Evolutionary conservation across 2,888 invertebrate genomes (phyloP).

Genomic region (Leucoma salicis): DNA sequence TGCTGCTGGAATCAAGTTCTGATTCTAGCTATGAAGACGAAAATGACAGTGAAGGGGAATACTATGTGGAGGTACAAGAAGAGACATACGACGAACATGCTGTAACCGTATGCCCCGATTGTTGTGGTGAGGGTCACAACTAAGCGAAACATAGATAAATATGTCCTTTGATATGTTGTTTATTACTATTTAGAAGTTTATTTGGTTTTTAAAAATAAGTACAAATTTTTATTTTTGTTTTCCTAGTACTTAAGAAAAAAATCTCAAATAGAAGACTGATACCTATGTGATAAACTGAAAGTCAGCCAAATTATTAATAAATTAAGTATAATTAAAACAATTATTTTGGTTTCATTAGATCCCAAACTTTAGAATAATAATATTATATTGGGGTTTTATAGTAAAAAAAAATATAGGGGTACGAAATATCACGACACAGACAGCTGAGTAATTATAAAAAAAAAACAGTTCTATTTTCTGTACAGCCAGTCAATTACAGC

Average conservation of each 20-base stretch:
- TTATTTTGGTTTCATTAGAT: constrained; percentile 2
- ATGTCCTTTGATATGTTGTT: background rate
- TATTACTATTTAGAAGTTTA: background rate
- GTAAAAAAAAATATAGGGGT: background rate
- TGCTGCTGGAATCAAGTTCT: too few species aligned
- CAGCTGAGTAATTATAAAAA: too few species aligned
- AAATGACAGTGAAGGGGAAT: too few species aligned
- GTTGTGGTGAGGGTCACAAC: background rate
- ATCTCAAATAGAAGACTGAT: background rate
- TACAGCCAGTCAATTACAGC: too few species aligned
- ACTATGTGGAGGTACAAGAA: too few species aligned
- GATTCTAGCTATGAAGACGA: too few species aligned
- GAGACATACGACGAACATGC: too few species aligned
- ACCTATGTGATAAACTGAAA: background rate
- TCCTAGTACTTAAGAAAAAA: constrained; percentile 1
- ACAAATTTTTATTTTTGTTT: background rate
- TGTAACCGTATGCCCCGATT: background rate
- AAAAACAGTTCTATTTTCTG: too few species aligned
- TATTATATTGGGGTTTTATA: background rate
- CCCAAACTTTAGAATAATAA: background rate
- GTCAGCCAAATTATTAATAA: constrained; percentile 1
- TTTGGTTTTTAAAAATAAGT: constrained; percentile 1
- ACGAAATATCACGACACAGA: constrained; percentile 2
- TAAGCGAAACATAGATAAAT: background rate
- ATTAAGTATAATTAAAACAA: background rate